phyloP scores from a whole-genome alignment of 1,140 invertebrate genomes.

The Chironomus tepperi region DNA sequence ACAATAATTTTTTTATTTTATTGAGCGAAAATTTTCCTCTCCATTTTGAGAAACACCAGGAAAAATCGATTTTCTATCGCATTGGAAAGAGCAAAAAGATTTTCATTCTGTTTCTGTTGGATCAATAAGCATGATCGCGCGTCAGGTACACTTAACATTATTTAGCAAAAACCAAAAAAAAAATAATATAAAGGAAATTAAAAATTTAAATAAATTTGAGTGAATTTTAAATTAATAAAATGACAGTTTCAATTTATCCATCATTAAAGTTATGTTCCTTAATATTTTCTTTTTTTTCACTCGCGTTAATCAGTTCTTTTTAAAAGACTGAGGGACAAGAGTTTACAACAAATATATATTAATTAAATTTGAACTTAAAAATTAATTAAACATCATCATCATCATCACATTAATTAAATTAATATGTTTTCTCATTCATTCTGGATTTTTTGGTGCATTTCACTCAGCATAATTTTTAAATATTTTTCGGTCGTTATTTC shows the following conservation, averaged over 20 bases:
- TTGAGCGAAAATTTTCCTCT: too few relatives aligned
- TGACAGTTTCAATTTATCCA: background rate
- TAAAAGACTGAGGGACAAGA: background rate
- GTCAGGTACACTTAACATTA: background rate
- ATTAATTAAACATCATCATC: slow-evolving; percentile 8
- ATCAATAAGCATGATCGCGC: background rate
- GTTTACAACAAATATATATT: background rate
- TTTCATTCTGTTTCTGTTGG: background rate
- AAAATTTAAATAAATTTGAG: too few relatives aligned
- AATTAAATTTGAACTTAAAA: background rate
- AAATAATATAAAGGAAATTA: too few relatives aligned
- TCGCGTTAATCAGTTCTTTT: slow-evolving; percentile 13
- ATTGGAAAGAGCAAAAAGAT: too few relatives aligned
- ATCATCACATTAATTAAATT: slow-evolving; percentile 10
- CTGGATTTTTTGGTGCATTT: background rate
- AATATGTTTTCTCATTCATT: slow-evolving; percentile 5
- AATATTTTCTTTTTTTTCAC: background rate
- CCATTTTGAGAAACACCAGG: too few relatives aligned
- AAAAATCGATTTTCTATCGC: too few relatives aligned
- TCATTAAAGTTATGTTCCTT: too few relatives aligned
- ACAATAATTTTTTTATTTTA: too few relatives aligned
- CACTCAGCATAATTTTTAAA: too few relatives aligned
- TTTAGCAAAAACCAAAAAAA: background rate
- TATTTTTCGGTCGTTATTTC: too few relatives aligned
- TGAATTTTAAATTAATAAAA: too few relatives aligned